Conservation (phyloP, 2,797 vertebrate genomes). For the Chiloscyllium punctatum region DNA sequence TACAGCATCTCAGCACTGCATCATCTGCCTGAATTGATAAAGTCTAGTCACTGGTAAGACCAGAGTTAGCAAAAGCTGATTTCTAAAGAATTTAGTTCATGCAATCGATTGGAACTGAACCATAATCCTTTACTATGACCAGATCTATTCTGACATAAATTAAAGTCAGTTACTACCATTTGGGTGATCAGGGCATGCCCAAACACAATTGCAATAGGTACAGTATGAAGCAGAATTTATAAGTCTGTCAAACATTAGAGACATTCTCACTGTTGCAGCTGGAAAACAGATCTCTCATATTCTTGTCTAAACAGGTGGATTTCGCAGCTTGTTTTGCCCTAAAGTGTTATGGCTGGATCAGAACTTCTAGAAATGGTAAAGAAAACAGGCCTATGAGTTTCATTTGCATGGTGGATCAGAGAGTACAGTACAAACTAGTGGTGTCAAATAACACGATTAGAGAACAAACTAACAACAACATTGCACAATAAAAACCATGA, state of each 20-base stretch:
- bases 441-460: background rate
- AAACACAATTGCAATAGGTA: background rate
- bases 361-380: background rate
- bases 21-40: background rate
- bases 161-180: background rate
- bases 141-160: background rate
- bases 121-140: background rate
- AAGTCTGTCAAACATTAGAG: constrained; percentile 17
- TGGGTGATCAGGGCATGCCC: constrained; percentile 10
- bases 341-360: background rate
- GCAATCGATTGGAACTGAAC: constrained; percentile 2
- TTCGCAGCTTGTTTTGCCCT: background rate
- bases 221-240: background rate
- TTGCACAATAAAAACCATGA: background rate
- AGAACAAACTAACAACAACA: background rate
- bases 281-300: background rate
- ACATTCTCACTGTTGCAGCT: background rate
- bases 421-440: background rate
- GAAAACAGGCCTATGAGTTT: background rate
- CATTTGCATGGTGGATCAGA: too few species aligned
- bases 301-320: constrained; percentile 11
- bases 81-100: constrained; percentile 8
- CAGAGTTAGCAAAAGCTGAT: background rate
- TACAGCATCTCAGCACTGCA: background rate
- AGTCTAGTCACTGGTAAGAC: background rate